Percentiles rank a stretch among this genome's conserved stretches.
Evolutionary conservation across 37 sponge, comb jelly and placozoan genomes (phyloP).

Genomic region (Tethya wilhelma): DNA sequence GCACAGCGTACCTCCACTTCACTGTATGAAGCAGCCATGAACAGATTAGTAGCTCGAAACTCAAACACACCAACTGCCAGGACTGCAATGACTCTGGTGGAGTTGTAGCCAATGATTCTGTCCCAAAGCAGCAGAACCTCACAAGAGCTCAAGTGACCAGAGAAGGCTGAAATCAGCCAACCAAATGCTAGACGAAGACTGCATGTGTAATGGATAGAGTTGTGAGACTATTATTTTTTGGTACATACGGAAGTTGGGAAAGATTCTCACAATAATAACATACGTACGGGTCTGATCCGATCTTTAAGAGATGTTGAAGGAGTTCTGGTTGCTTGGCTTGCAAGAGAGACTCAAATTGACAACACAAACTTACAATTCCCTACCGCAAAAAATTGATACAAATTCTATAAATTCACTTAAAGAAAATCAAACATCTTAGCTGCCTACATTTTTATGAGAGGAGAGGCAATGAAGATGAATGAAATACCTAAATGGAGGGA

Average conservation of each 20-base stretch:
- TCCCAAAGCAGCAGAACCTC: conserved; percentile 89
- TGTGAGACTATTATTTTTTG: neutral
- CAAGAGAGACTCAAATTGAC: conserved; percentile 78
- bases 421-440: neutral
- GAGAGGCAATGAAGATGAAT: conserved; percentile 58
- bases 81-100: conserved; percentile 70
- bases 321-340: conserved; percentile 70
- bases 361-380: conserved; percentile 65
- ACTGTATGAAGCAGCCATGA: conserved; percentile 59
- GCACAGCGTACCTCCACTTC: conserved; percentile 81
- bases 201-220: neutral
- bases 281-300: conserved; percentile 65
- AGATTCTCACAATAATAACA: too few relatives aligned
- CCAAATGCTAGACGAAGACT: conserved; percentile 70
- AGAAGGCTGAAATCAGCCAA: conserved; percentile 88
- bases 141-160: conserved; percentile 74
- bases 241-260: too few relatives aligned
- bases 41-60: conserved; percentile 77
- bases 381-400: neutral
- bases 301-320: conserved; percentile 60
- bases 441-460: conserved; percentile 8
- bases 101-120: conserved; percentile 80
- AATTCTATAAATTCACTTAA: neutral
- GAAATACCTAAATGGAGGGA: conserved; percentile 34
- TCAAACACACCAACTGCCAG: conserved; percentile 78